Evolutionary conservation across 2,797 vertebrate species (phyloP).

Genomic region (Cuculus canorus): DNA sequence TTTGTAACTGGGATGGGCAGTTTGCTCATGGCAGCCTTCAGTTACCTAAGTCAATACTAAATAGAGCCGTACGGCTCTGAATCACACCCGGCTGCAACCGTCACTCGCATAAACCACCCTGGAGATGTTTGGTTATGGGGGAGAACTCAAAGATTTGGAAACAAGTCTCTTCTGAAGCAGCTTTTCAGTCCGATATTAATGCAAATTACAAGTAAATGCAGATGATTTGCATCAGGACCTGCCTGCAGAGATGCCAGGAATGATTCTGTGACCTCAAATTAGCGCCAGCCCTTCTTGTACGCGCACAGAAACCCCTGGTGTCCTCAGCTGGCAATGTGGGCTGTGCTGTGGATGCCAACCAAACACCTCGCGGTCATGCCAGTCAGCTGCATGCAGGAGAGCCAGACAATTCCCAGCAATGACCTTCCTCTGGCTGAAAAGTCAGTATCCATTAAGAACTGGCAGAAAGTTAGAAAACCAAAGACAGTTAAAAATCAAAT

Average conservation of each 20-base stretch:
- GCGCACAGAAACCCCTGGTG: fast-evolving
- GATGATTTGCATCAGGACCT: neutral
- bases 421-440: neutral
- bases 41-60: conserved; percentile 1
- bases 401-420: neutral
- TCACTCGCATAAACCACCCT: neutral
- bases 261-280: neutral
- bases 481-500: neutral
- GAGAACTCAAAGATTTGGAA: neutral
- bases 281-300: neutral
- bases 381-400: fast-evolving
- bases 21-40: neutral
- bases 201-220: neutral
- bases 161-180: neutral
- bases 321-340: neutral
- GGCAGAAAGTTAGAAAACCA: neutral
- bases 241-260: neutral
- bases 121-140: neutral
- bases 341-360: neutral
- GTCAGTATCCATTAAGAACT: neutral
- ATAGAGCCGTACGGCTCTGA: neutral
- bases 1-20: conserved; percentile 27
- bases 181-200: neutral
- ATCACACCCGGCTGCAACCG: neutral
- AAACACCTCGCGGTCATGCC: fast-evolving